These are phyloP conservation scores for Exephanes ischioxanthus DNA, from an alignment of 2,888 invertebrate genomes.

Conservation along the genomic window DNA sequence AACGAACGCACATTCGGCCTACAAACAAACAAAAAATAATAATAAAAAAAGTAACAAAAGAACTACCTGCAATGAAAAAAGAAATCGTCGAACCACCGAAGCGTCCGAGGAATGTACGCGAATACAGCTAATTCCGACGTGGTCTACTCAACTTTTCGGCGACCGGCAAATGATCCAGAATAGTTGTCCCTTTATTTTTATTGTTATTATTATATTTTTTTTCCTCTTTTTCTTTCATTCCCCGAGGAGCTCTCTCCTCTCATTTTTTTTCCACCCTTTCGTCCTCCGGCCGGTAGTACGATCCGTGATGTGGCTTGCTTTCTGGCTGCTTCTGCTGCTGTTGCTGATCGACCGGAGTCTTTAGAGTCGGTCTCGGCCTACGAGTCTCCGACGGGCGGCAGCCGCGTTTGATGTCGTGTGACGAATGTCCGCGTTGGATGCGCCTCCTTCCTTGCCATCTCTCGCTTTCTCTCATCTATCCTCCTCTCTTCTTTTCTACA, in stretches of 20 bases:
- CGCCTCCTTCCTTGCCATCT: conserved; percentile 77
- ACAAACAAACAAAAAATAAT: too few species aligned
- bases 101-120: conserved; percentile 33
- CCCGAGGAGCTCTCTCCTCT: conserved; percentile 58
- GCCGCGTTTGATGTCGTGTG: conserved; percentile 84
- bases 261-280: conserved; percentile 67
- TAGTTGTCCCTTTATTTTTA: conserved; percentile 28
- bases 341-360: conserved; percentile 84
- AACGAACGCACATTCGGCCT: too few species aligned
- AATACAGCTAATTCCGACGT: conserved; percentile 45
- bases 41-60: conserved; percentile 14
- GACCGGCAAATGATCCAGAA: conserved; percentile 51
- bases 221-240: conserved; percentile 6
- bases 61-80: conserved; percentile 44
- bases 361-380: conserved; percentile 81
- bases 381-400: conserved; percentile 83
- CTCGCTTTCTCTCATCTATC: conserved; percentile 44
- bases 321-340: conserved; percentile 79
- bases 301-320: conserved; percentile 67
- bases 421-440: conserved; percentile 85
- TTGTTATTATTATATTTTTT: conserved; percentile 22
- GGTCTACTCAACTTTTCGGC: conserved; percentile 44
- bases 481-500: conserved; percentile 64
- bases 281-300: conserved; percentile 60
- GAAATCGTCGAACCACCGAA: not conserved